Conservation (phyloP, 2,797 vertebrate species). For the Limosa lapponica region DNA sequence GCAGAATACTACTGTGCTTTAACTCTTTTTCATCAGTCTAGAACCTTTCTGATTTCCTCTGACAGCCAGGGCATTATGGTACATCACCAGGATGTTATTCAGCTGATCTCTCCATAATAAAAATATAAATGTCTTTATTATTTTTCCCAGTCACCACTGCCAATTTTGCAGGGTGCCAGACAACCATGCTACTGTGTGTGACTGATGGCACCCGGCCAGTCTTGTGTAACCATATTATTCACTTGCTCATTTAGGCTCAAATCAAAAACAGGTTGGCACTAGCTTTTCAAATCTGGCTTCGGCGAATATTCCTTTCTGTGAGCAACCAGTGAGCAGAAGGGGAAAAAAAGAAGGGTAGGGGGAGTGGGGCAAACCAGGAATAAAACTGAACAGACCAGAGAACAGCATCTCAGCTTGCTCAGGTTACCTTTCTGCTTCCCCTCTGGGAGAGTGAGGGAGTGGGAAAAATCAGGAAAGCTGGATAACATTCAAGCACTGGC, state of each 20-base stretch:
- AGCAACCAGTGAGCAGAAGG: not conserved
- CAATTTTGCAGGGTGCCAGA: slow-evolving; percentile 19
- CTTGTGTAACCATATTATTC: not conserved
- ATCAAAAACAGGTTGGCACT: not conserved
- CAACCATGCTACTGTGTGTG: not conserved
- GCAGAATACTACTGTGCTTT: not conserved
- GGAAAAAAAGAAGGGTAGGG: not conserved
- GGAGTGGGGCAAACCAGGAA: not conserved
- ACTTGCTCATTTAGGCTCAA: slow-evolving; percentile 22
- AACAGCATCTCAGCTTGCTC: not conserved
- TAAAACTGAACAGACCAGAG: not conserved
- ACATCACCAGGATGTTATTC: not conserved
- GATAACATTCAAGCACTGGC: not conserved
- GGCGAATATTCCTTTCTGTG: not conserved
- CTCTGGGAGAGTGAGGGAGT: not conserved
- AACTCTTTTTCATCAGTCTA: not conserved
- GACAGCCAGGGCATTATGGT: not conserved
- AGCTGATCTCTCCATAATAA: slow-evolving; percentile 16
- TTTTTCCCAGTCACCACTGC: slow-evolving; percentile 8
- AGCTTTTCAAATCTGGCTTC: slow-evolving; percentile 22
- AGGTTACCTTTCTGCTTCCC: not conserved
- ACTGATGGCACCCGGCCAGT: not conserved
- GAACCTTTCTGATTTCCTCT: not conserved
- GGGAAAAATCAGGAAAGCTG: not conserved
- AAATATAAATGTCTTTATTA: slow-evolving; percentile 46